phyloP scores from a whole-genome alignment of 1,140 invertebrate species.

The Drosophila paulistorum region DNA sequence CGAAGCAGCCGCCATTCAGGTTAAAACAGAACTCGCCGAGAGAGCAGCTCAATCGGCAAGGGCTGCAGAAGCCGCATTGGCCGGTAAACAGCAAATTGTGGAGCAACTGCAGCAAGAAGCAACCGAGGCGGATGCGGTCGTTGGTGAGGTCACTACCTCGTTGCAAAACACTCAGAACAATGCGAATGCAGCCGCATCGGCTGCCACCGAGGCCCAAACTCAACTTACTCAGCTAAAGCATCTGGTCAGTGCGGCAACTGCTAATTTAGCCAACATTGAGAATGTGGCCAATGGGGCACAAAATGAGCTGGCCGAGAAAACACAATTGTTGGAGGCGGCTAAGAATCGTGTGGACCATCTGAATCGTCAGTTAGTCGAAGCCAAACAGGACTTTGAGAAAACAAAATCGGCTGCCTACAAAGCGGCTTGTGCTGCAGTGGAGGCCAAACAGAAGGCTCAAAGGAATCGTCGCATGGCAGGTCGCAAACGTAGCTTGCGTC shows the following conservation, averaged over 20 bases:
- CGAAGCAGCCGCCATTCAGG: conserved; percentile 87
- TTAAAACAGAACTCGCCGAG: conserved; percentile 87
- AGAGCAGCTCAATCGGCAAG: conserved; percentile 87
- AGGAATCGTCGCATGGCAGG: conserved; percentile 29
- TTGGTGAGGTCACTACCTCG: conserved; percentile 85
- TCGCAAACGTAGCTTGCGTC: neutral
- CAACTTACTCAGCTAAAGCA: conserved; percentile 83
- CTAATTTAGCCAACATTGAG: conserved; percentile 85
- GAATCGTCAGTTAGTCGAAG: conserved; percentile 84
- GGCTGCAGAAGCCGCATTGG: conserved; percentile 86
- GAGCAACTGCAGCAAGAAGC: conserved; percentile 86
- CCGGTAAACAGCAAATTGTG: conserved; percentile 86
- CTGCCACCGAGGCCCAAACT: conserved; percentile 84
- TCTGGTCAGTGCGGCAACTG: conserved; percentile 84
- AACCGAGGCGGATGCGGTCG: conserved; percentile 86
- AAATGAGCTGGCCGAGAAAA: conserved; percentile 86
- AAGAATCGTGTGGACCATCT: conserved; percentile 85
- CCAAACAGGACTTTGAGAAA: conserved; percentile 85
- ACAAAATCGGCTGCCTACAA: conserved; percentile 87
- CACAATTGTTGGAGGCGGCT: conserved; percentile 86
- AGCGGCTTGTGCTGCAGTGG: conserved; percentile 86
- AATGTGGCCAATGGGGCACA: conserved; percentile 85
- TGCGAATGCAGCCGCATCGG: conserved; percentile 85
- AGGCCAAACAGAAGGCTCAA: conserved; percentile 84
- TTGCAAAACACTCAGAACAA: conserved; percentile 86